Evolutionary conservation across 2,888 invertebrate species (phyloP).

Genomic region (Eustalomyia histrio): DNA sequence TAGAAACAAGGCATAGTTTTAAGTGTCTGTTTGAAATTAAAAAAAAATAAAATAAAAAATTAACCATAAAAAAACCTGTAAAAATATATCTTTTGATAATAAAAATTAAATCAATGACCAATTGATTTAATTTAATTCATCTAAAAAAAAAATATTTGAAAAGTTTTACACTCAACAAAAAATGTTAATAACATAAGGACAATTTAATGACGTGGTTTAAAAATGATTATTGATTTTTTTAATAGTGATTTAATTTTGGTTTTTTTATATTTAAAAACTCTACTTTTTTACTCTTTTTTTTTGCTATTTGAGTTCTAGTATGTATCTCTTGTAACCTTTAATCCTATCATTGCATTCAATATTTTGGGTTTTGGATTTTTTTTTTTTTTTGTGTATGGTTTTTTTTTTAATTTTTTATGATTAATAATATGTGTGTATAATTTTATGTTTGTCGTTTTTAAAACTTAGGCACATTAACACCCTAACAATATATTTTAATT

Average conservation of each 20-base stretch:
- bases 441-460: constrained; percentile 54
- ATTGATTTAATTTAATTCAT: neutral
- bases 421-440: constrained; percentile 60
- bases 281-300: constrained; percentile 9
- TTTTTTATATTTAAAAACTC: constrained; percentile 14
- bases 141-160: no score
- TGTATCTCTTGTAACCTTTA: constrained; percentile 5
- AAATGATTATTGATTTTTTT: no score
- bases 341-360: constrained; percentile 23
- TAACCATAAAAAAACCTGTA: neutral
- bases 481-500: constrained; percentile 61
- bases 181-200: no score
- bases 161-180: no score
- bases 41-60: no score
- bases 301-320: constrained; percentile 2
- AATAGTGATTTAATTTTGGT: constrained; percentile 23
- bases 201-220: no score
- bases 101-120: constrained; percentile 7
- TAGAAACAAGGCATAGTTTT: no score
- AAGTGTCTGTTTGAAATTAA: no score
- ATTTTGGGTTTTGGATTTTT: neutral
- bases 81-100: neutral
- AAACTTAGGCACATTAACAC: constrained; percentile 66
- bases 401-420: constrained; percentile 8
- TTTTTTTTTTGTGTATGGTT: constrained; percentile 1